Evolutionary conservation across 2,888 invertebrate species (phyloP).

Genomic region (Plagodis pulveraria): DNA sequence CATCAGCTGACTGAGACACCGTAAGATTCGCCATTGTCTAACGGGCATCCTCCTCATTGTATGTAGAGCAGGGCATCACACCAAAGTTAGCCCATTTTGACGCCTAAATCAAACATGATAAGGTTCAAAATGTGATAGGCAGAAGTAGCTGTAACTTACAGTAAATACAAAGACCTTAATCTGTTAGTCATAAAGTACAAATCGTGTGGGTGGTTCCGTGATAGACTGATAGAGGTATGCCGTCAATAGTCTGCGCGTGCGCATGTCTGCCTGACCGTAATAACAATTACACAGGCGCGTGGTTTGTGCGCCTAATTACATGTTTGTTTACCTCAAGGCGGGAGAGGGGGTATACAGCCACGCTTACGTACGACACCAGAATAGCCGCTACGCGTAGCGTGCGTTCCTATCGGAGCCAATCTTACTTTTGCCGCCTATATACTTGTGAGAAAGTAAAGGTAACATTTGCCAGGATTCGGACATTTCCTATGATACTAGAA

Average conservation of each 20-base stretch:
- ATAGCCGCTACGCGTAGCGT: too few relatives aligned
- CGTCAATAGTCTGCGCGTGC: slow-evolving; percentile 20
- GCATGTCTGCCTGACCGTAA: slow-evolving; percentile 26
- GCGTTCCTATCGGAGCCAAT: too few relatives aligned
- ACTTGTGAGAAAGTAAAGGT: too few relatives aligned
- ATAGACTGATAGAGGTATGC: slow-evolving; percentile 1
- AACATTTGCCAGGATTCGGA: too few relatives aligned
- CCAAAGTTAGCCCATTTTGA: background rate
- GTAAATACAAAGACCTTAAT: slow-evolving; percentile 1
- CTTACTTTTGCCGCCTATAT: too few relatives aligned
- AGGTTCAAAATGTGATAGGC: slow-evolving; percentile 4
- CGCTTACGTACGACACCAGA: background rate
- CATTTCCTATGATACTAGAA: too few relatives aligned
- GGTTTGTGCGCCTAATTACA: slow-evolving; percentile 27
- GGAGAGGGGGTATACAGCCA: too few relatives aligned
- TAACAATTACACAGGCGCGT: slow-evolving; percentile 27
- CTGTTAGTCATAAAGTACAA: slow-evolving; percentile 2
- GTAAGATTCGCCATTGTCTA: slow-evolving; percentile 28
- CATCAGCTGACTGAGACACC: slow-evolving; percentile 27
- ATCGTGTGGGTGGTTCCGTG: background rate
- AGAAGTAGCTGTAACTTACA: slow-evolving; percentile 2
- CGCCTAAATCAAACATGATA: background rate
- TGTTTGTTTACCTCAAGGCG: slow-evolving; percentile 31
- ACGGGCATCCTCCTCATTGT: slow-evolving; percentile 25
- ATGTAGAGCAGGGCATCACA: slow-evolving; percentile 21